These are phyloP conservation scores for Meriones unguiculatus DNA, from an alignment of 2,113 vertebrate species.

Conservation along the genomic window DNA sequence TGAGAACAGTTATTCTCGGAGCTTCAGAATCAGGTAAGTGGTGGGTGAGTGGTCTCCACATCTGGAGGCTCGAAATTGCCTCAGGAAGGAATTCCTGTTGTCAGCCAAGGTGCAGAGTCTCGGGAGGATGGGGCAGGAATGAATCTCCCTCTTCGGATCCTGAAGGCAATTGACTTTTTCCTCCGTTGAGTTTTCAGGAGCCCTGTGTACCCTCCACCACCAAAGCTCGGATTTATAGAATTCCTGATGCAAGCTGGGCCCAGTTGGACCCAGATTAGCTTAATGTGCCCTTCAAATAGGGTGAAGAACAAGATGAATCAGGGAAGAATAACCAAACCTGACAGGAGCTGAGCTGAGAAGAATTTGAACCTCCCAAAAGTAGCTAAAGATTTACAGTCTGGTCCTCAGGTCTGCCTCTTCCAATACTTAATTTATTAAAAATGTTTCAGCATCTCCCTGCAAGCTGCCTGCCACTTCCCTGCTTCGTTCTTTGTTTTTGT, in stretches of 20 bases:
- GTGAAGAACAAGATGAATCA: neutral
- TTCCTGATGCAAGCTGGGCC: neutral
- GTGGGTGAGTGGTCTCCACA: neutral
- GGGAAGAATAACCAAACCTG: neutral
- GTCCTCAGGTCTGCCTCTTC: neutral
- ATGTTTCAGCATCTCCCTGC: neutral
- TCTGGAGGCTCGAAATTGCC: neutral
- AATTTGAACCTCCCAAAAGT: neutral
- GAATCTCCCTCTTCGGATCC: neutral
- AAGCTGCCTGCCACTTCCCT: too few relatives aligned
- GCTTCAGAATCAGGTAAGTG: neutral
- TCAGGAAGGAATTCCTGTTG: neutral
- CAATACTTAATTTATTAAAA: neutral
- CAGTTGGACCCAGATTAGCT: neutral
- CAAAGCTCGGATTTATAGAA: neutral
- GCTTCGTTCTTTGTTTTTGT: neutral
- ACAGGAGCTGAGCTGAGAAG: neutral
- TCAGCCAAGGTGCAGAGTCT: neutral
- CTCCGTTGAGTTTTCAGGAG: neutral
- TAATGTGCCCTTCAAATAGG: neutral
- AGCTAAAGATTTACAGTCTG: neutral
- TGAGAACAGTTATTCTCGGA: neutral
- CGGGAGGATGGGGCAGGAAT: neutral
- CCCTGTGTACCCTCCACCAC: neutral
- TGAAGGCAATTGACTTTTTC: neutral